Evolutionary conservation across 2,797 vertebrate genomes (phyloP).

Genomic region (Peromyscus aztecus): DNA sequence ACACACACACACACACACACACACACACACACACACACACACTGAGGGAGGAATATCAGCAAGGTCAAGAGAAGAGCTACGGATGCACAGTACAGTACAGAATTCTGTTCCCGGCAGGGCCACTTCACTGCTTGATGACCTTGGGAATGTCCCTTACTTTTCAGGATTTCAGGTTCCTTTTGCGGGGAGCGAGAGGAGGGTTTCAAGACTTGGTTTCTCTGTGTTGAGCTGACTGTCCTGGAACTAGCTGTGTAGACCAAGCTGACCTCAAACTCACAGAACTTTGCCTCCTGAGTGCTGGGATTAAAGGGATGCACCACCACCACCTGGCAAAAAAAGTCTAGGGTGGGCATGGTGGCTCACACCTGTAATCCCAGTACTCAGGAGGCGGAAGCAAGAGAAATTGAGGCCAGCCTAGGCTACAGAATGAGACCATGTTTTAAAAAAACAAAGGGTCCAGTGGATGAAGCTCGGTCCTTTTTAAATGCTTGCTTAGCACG

Average conservation of each 20-base stretch:
- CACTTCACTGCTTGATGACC: neutral
- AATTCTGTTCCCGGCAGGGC: neutral
- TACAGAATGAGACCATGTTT: neutral
- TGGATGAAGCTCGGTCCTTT: neutral
- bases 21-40: neutral
- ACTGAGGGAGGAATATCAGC: neutral
- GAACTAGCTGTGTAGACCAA: no score
- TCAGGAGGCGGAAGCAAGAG: neutral
- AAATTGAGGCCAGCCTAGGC: neutral
- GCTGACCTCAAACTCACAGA: no score
- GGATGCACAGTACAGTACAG: neutral
- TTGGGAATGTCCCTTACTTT: neutral
- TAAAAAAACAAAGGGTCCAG: neutral
- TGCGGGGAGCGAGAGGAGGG: neutral
- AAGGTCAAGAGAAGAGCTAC: neutral
- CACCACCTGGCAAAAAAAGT: neutral
- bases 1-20: neutral
- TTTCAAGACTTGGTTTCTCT: no score
- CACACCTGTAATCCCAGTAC: neutral
- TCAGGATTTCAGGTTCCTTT: constrained; percentile 12
- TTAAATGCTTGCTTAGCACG: neutral
- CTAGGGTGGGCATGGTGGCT: neutral
- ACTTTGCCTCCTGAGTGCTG: no score
- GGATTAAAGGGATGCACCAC: no score
- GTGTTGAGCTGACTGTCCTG: no score